phyloP scores from a whole-genome alignment of 2,888 invertebrate genomes.

The Therioaphis trifolii region DNA sequence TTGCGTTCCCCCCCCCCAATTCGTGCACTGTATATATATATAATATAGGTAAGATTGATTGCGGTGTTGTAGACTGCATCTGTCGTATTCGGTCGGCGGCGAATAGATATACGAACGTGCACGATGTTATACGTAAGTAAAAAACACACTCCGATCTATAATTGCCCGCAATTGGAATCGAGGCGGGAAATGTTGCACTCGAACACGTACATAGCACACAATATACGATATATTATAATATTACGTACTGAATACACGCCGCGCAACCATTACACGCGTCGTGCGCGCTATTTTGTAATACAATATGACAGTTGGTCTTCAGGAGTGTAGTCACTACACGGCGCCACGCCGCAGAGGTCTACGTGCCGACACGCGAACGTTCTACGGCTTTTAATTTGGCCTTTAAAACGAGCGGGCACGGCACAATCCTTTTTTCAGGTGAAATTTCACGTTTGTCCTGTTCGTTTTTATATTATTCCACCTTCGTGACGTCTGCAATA shows the following conservation, averaged over 20 bases:
- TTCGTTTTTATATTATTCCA: conserved; percentile 25
- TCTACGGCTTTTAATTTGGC: conserved; percentile 43
- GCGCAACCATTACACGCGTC: too few relatives aligned
- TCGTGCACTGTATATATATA: neutral
- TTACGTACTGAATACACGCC: too few relatives aligned
- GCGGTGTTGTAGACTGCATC: too few relatives aligned
- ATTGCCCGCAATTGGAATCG: neutral
- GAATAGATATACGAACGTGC: too few relatives aligned
- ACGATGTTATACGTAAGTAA: neutral
- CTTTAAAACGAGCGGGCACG: conserved; percentile 9
- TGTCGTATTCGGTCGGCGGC: too few relatives aligned
- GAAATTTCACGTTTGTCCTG: conserved; percentile 49
- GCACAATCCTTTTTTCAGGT: conserved; percentile 41
- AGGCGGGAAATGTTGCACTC: too few relatives aligned
- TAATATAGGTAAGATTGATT: too few relatives aligned
- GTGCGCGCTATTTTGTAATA: neutral
- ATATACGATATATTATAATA: neutral
- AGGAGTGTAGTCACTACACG: neutral
- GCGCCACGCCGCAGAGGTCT: neutral
- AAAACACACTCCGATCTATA: conserved; percentile 10
- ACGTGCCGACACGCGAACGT: conserved; percentile 52
- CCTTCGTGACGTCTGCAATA: conserved; percentile 45
- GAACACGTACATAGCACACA: too few relatives aligned
- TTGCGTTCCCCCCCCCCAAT: too few relatives aligned
- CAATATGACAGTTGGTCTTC: conserved; percentile 53